phyloP scores from a whole-genome alignment of 2,113 vertebrate species.

The Lasiurus borealis region DNA sequence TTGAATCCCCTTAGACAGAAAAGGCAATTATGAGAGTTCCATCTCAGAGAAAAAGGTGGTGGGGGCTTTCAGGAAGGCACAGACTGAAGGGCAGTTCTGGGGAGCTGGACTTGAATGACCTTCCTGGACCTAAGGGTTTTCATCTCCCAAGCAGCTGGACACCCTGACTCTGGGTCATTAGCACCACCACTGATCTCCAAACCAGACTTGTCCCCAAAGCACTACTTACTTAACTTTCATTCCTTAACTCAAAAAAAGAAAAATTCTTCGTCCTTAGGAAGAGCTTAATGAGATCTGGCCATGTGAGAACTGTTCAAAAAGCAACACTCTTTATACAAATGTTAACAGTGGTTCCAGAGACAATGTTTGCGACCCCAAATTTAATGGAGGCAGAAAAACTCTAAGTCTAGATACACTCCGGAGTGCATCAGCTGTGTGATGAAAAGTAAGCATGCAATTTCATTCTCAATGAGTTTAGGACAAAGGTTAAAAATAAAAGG shows the following conservation, averaged over 20 bases:
- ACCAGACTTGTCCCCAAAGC: background rate
- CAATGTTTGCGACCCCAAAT: background rate
- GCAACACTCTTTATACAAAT: background rate
- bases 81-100: background rate
- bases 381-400: background rate
- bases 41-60: background rate
- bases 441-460: conserved; percentile 32
- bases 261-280: background rate
- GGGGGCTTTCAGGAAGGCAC: background rate
- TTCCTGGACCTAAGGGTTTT: background rate
- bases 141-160: background rate
- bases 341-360: background rate
- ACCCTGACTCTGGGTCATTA: background rate
- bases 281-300: conserved; percentile 7
- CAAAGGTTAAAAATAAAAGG: conserved; percentile 73
- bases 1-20: conserved; percentile 74
- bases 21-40: conserved; percentile 30
- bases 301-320: background rate
- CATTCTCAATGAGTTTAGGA: conserved; percentile 48
- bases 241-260: conserved; percentile 18
- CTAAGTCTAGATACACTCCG: background rate
- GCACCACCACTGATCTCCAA: background rate
- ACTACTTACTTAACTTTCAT: conserved; percentile 38
- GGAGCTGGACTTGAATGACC: conserved; percentile 22
- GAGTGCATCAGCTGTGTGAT: background rate